Conservation (phyloP, 2,888 invertebrate genomes). For the Drosophila tanythrix region DNA sequence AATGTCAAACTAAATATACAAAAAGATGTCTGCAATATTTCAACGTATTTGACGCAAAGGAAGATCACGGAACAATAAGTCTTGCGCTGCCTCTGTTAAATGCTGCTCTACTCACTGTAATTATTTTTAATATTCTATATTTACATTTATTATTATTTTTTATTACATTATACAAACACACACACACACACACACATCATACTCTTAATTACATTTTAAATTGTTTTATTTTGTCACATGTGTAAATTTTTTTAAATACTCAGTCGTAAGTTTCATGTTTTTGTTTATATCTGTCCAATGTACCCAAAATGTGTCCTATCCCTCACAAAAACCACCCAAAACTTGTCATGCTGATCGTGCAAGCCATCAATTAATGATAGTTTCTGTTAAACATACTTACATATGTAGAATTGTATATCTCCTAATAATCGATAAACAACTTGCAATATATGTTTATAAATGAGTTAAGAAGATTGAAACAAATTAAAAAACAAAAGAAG, state of each 20-base stretch:
- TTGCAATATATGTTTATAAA: conserved; percentile 72
- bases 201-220: conserved; percentile 40
- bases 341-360: conserved; percentile 55
- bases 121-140: conserved; percentile 56
- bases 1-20: conserved; percentile 7
- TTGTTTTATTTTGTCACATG: conserved; percentile 53
- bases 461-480: conserved; percentile 46
- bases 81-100: conserved; percentile 40
- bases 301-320: conserved; percentile 34
- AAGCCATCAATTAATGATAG: conserved; percentile 65
- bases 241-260: conserved; percentile 63
- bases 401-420: conserved; percentile 57
- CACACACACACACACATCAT: conserved; percentile 21
- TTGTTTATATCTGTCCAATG: conserved; percentile 37
- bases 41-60: conserved; percentile 9
- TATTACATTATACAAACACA: conserved; percentile 3
- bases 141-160: conserved; percentile 21
- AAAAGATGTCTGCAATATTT: conserved; percentile 40
- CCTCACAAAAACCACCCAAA: conserved; percentile 38
- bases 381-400: conserved; percentile 28
- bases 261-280: conserved; percentile 42
- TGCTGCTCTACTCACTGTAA: conserved; percentile 53
- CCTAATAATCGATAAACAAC: conserved; percentile 51
- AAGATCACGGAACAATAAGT: conserved; percentile 20
- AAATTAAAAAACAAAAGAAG: conserved; percentile 4